A percentile compares a stretch with the other conserved stretches of the same genome.
Evolutionary conservation across 1,140 invertebrate genomes (phyloP).

Genomic region (Copidosoma floridanum): DNA sequence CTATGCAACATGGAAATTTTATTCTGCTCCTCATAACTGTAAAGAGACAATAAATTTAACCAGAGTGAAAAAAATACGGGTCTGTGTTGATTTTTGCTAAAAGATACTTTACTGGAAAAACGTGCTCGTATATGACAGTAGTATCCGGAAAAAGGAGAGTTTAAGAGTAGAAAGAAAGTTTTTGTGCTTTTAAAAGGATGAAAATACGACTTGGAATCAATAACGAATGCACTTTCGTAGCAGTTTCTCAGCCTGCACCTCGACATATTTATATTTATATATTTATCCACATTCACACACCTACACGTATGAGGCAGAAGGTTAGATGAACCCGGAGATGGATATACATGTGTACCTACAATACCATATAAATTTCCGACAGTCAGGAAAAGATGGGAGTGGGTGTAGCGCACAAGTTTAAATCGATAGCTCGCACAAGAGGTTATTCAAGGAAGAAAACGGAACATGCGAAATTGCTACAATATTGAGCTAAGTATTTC

Average conservation of each 20-base stretch:
- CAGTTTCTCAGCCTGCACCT: not conserved
- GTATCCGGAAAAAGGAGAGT: too few relatives aligned
- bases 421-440: conserved; percentile 8
- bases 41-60: too few relatives aligned
- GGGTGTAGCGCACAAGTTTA: conserved; percentile 1
- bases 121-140: too few relatives aligned
- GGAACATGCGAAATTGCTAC: conserved; percentile 22
- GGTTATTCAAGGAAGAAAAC: conserved; percentile 22
- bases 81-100: conserved; percentile 15
- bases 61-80: conserved; percentile 5
- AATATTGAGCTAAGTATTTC: conserved; percentile 19
- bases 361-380: conserved; percentile 8
- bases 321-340: not conserved
- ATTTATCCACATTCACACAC: too few relatives aligned
- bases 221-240: conserved; percentile 18
- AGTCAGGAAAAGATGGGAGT: too few relatives aligned
- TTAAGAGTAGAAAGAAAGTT: too few relatives aligned
- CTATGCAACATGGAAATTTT: too few relatives aligned
- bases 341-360: too few relatives aligned
- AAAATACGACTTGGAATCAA: conserved; percentile 26
- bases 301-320: too few relatives aligned
- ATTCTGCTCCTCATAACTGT: too few relatives aligned
- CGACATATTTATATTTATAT: not conserved
- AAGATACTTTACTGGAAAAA: too few relatives aligned
- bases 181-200: conserved; percentile 24